These are phyloP conservation scores for Heliconius congener DNA, from an alignment of 1,140 invertebrate species.

Conservation along the genomic window DNA sequence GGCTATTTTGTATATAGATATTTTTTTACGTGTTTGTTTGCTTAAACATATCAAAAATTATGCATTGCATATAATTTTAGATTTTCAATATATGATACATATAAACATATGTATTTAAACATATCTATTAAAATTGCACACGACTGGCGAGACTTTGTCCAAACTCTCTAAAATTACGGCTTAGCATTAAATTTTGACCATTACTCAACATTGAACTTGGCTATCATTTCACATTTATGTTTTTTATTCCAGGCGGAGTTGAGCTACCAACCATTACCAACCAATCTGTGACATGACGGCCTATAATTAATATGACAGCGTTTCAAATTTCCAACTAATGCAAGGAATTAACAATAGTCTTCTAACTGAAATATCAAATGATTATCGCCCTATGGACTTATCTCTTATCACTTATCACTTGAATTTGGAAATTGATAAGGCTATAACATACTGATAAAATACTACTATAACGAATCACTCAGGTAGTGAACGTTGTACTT, in stretches of 20 bases:
- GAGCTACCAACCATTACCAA: too few species aligned
- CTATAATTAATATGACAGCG: too few species aligned
- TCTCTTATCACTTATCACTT: conserved; percentile 8
- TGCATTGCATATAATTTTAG: neutral
- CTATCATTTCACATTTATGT: too few species aligned
- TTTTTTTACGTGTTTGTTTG: too few species aligned
- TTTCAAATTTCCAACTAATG: neutral
- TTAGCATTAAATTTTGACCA: too few species aligned
- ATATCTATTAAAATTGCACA: neutral
- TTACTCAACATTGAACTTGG: too few species aligned
- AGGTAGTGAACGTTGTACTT: conserved; percentile 3
- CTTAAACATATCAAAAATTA: too few species aligned
- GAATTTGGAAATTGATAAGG: conserved; percentile 2
- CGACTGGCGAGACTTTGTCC: neutral
- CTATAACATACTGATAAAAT: conserved; percentile 5
- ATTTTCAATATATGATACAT: neutral
- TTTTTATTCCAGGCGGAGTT: too few species aligned
- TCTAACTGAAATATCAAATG: neutral
- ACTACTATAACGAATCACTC: neutral
- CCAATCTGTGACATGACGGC: too few species aligned
- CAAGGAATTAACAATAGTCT: neutral
- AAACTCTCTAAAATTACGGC: neutral
- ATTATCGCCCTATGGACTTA: neutral
- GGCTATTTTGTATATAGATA: too few species aligned
- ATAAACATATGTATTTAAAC: neutral